Conservation (phyloP, 2,888 invertebrate genomes). For the Coelopa pilipes region DNA sequence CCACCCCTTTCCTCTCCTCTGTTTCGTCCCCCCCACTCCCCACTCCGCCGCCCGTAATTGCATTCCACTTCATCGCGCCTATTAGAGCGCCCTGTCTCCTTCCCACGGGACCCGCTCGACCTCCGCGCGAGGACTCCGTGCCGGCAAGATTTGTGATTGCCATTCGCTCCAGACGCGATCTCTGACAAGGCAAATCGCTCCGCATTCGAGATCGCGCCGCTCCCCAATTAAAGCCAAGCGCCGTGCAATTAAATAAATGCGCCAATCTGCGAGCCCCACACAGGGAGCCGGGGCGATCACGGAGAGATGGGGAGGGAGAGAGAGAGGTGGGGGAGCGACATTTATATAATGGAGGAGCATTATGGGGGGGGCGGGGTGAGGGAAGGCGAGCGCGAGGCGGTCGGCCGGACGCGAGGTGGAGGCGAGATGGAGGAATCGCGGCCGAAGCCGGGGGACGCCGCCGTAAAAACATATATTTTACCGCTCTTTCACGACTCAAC, state of each 20-base stretch:
- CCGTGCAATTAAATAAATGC: slow-evolving; percentile 15
- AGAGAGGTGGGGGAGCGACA: not conserved
- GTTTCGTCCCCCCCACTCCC: not conserved
- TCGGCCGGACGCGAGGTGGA: too few species aligned
- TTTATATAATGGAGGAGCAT: not conserved
- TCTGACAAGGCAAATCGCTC: not conserved
- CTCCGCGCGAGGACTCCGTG: too few species aligned
- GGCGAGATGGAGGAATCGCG: too few species aligned
- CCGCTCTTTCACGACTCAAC: too few species aligned
- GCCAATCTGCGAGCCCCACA: not conserved
- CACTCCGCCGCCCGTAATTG: not conserved
- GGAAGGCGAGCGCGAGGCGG: not conserved
- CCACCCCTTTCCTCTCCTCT: not conserved
- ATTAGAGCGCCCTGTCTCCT: too few species aligned
- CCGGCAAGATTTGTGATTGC: slow-evolving; percentile 4
- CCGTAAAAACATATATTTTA: too few species aligned
- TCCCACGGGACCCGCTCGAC: too few species aligned
- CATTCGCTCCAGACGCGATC: not conserved
- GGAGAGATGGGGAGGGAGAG: not conserved
- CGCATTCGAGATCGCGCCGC: not conserved
- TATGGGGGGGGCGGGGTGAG: not conserved
- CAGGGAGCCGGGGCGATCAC: not conserved
- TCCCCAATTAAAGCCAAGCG: not conserved
- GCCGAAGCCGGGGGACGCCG: too few species aligned
- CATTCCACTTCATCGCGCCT: too few species aligned